These are phyloP conservation scores for Coptotermes formosanus DNA, from an alignment of 1,140 invertebrate genomes.

Conservation along the genomic window DNA sequence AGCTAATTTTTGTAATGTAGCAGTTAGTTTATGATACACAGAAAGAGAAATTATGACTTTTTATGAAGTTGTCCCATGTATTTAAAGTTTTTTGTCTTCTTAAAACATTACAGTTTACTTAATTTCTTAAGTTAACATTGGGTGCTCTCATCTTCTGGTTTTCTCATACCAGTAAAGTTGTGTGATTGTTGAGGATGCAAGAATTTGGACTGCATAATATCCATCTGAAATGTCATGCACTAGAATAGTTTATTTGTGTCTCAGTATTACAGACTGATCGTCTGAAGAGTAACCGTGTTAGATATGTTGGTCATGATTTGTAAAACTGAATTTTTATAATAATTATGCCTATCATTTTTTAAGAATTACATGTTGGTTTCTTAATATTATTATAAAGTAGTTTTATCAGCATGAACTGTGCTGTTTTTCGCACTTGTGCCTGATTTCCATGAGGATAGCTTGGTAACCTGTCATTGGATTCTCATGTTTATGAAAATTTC, in stretches of 20 bases:
- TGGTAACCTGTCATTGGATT: not conserved
- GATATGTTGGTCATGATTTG: not conserved
- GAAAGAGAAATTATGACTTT: not conserved
- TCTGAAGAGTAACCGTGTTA: slow-evolving; percentile 1
- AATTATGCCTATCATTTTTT: slow-evolving; percentile 2
- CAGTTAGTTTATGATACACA: not conserved
- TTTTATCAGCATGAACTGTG: not conserved
- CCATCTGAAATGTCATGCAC: not conserved
- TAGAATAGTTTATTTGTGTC: not conserved
- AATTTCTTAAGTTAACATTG: not conserved
- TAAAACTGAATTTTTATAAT: not conserved
- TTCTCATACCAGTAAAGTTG: not conserved
- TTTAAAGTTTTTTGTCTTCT: not conserved
- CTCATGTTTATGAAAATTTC: not conserved
- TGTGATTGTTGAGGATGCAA: not conserved
- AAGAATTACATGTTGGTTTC: slow-evolving; percentile 19
- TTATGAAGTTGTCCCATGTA: not conserved
- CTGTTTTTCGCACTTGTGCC: not conserved
- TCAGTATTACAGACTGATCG: not conserved
- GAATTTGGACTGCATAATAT: not conserved
- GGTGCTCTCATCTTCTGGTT: not conserved
- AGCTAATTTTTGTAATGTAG: not conserved
- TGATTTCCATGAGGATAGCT: not conserved
- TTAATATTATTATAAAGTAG: not conserved
- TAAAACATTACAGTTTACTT: not conserved